Evolutionary conservation across 2,888 invertebrate genomes (phyloP), one percentile per base, ranked within the genome.

Genomic region (Cataglyphis albicans): DNA sequence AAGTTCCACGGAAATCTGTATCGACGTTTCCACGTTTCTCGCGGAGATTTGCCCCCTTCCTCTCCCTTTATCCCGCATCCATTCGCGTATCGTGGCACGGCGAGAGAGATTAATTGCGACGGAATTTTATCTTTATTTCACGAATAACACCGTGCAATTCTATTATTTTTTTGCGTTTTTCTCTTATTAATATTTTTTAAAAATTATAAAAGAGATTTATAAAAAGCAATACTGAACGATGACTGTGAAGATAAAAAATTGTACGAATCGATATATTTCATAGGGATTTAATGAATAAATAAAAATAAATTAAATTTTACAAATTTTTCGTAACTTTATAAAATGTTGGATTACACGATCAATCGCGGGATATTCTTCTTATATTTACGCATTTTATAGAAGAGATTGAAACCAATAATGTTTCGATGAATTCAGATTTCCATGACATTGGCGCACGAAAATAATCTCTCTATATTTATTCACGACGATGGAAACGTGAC

Each of bases 1-100:
- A 74, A 78, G 84, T 78, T 84, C 85, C 85, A 67, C 67, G 88
- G 85, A 87, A 87, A 90, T 90, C 82, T 74, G 57, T 82, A 82
- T 73, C 83, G 84, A 84, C 78, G 59, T 81, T 61, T 85, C 63
- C 52, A 78, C 78, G 70, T 72, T n/a, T 52, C 52, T 52, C 78
- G 38, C 57, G 70, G n/a, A 59, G 32, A 32, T 67, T 68, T 38
- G 6, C 29, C 55, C 21, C 32, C 52, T 35, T 52, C 35, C 2
- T 25, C 61, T 2, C 10, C 12, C 67, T 25, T 64, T 12, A 6
- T 35, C 67, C n/a, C 48, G 48, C 52, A 25, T 38, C 25, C 67
- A 21, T 48, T 52, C n/a, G 52, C n/a, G 52, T 52, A 52, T 52
- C 52, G n/a, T n/a, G 52, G n/a, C 52, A 44, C 5, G 44, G 12